phyloP scores from a whole-genome alignment of 2,113 vertebrate genomes.

The Lonchura striata region DNA sequence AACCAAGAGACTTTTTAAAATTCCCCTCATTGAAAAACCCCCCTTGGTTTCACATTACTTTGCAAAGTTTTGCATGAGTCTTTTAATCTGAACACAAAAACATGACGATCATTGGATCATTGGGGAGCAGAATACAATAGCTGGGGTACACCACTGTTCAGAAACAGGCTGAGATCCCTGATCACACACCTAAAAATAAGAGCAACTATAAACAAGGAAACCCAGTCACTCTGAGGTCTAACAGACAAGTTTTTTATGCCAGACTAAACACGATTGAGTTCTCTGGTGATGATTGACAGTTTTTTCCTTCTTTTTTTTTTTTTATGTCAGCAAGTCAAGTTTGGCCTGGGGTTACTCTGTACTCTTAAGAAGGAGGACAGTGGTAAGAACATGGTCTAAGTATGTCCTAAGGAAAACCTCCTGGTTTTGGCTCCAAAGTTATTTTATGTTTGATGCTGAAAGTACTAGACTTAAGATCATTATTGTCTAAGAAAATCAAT shows the following conservation, averaged over 20 bases:
- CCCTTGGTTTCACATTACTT: neutral
- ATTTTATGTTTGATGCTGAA: neutral
- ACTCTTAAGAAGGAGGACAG: neutral
- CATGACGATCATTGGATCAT: neutral
- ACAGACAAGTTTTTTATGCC: neutral
- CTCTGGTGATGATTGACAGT: neutral
- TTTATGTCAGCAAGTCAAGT: neutral
- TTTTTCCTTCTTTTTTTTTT: neutral
- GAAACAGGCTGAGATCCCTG: neutral
- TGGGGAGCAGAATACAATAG: constrained; percentile 16
- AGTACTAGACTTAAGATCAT: neutral
- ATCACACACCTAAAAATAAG: constrained; percentile 34
- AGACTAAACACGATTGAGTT: neutral
- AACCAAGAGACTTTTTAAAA: neutral
- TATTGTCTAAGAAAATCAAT: neutral
- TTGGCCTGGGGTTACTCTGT: neutral
- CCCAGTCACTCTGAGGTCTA: neutral
- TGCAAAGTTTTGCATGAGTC: neutral
- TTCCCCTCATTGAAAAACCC: neutral
- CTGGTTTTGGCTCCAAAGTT: neutral
- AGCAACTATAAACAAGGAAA: constrained; percentile 27
- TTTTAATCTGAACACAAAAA: neutral
- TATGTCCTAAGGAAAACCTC: neutral
- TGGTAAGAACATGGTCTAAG: neutral
- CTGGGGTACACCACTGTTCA: neutral